Evolutionary conservation across 2,797 vertebrate genomes (phyloP).

Genomic region (Ctenopoma multispine): DNA sequence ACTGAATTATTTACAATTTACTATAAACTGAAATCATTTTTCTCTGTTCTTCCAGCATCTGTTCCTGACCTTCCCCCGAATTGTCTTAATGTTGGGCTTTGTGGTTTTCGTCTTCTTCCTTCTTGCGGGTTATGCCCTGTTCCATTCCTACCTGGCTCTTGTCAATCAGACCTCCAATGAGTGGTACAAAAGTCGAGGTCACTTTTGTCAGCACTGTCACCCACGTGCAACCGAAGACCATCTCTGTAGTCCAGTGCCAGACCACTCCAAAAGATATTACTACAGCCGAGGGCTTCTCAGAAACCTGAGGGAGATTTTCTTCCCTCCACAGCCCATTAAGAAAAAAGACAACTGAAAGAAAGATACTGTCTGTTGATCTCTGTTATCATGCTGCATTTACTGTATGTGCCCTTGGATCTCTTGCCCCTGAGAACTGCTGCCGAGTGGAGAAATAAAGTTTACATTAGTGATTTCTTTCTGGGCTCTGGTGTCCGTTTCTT

Average conservation of each 20-base stretch:
- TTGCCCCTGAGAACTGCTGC: background rate
- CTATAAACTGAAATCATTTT: background rate
- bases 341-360: conserved; percentile 80
- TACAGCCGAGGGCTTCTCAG: conserved; percentile 80
- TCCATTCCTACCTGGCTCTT: conserved; percentile 87
- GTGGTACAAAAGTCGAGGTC: conserved; percentile 88
- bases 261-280: conserved; percentile 75
- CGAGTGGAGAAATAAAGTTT: conserved; percentile 52
- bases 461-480: background rate
- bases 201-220: conserved; percentile 78
- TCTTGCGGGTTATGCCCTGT: conserved; percentile 89
- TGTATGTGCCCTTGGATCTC: background rate
- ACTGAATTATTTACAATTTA: background rate
- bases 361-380: background rate
- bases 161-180: conserved; percentile 95
- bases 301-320: conserved; percentile 84
- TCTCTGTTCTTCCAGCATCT: conserved; percentile 85
- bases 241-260: conserved; percentile 46
- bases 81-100: conserved; percentile 95
- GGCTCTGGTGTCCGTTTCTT: conserved; percentile 4
- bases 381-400: conserved; percentile 26
- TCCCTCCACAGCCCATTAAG: conserved; percentile 63
- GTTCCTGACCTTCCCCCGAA: conserved; percentile 94
- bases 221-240: conserved; percentile 54
- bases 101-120: conserved; percentile 89